phyloP scores from a whole-genome alignment of 2,113 vertebrate species.

The Numenius arquata region DNA sequence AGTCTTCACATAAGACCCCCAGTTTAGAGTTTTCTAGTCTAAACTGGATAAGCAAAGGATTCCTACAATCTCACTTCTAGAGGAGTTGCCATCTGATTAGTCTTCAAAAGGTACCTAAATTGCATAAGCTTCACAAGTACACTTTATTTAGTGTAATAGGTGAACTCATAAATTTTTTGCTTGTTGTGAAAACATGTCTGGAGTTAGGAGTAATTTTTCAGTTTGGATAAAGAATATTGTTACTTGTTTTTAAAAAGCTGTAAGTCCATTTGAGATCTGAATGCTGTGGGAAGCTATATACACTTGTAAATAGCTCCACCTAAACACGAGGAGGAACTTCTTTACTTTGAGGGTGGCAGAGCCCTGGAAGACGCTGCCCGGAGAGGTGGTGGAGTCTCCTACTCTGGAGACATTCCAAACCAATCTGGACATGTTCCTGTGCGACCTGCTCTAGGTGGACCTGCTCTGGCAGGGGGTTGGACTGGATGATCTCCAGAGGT shows the following conservation, averaged over 20 bases:
- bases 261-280: neutral
- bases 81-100: neutral
- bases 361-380: too few relatives aligned
- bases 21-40: neutral
- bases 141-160: neutral
- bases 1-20: neutral
- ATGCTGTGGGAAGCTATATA: neutral
- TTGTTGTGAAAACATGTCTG: neutral
- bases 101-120: neutral
- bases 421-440: too few relatives aligned
- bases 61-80: neutral
- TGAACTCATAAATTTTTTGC: neutral
- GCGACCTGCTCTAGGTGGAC: too few relatives aligned
- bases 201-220: neutral
- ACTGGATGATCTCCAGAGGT: too few relatives aligned
- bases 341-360: too few relatives aligned
- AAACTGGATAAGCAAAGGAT: neutral
- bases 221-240: neutral
- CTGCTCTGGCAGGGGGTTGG: too few relatives aligned
- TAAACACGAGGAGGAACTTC: too few relatives aligned
- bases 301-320: neutral
- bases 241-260: neutral
- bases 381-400: too few relatives aligned
- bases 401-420: too few relatives aligned
- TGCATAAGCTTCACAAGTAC: neutral